phyloP scores from a whole-genome alignment of 2,888 invertebrate species.

The Aelia acuminata region DNA sequence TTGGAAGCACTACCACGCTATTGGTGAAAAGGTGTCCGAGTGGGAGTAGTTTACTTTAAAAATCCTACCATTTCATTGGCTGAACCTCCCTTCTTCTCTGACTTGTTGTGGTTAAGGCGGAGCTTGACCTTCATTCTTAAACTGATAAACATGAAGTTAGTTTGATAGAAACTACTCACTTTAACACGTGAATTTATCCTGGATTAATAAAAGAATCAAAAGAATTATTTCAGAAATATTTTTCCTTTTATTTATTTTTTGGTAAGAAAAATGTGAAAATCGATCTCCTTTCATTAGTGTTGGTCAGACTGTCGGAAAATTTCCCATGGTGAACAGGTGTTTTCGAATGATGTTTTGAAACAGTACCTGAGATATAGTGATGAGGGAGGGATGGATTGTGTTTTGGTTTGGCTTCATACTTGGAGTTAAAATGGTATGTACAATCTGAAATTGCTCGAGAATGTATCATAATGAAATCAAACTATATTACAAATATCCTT shows the following conservation, averaged over 20 bases:
- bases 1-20: slow-evolving; percentile 63
- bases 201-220: background rate
- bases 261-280: slow-evolving; percentile 25
- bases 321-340: slow-evolving; percentile 82
- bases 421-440: slow-evolving; percentile 10
- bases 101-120: slow-evolving; percentile 52
- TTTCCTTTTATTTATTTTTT: slow-evolving; percentile 21
- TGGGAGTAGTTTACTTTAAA: slow-evolving; percentile 50
- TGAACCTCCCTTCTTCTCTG: slow-evolving; percentile 50
- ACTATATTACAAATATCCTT: background rate
- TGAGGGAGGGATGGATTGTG: slow-evolving; percentile 37
- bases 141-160: slow-evolving; percentile 52
- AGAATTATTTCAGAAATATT: background rate
- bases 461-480: background rate
- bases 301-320: slow-evolving; percentile 79
- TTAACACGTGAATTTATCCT: background rate
- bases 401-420: slow-evolving; percentile 50
- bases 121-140: slow-evolving; percentile 59
- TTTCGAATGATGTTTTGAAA: slow-evolving; percentile 69
- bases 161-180: slow-evolving; percentile 17
- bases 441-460: background rate
- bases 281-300: slow-evolving; percentile 65
- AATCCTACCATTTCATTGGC: slow-evolving; percentile 48
- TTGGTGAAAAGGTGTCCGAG: slow-evolving; percentile 53
- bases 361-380: slow-evolving; percentile 54